A percentile compares a stretch with the other conserved stretches of the same genome.
phyloP scores from a whole-genome alignment of 2,113 vertebrate species.

The Carassius gibelio region DNA sequence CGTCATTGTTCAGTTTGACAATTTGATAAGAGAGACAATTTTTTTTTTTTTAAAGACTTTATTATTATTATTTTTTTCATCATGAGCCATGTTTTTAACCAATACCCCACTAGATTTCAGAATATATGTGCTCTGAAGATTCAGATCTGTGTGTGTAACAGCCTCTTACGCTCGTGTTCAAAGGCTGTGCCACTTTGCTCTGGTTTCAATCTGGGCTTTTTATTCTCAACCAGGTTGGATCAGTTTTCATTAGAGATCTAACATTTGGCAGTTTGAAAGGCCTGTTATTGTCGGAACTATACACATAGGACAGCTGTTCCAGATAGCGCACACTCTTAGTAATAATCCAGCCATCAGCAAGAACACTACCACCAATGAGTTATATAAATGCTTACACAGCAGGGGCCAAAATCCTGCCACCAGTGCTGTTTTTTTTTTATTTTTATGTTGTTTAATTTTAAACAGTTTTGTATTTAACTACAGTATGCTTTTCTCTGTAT shows the following conservation, averaged over 20 bases:
- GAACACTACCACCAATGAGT: background rate
- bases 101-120: background rate
- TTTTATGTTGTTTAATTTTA: background rate
- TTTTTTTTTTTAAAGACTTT: too few relatives aligned
- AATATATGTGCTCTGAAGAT: background rate
- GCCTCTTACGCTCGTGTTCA: background rate
- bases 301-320: background rate
- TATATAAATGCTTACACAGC: background rate
- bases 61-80: background rate
- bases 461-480: background rate
- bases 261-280: background rate
- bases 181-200: constrained; percentile 1
- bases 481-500: background rate
- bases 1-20: background rate
- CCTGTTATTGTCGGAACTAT: background rate
- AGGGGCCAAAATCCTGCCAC: background rate
- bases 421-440: background rate
- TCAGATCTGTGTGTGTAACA: background rate
- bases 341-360: background rate
- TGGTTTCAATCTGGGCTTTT: background rate
- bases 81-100: background rate
- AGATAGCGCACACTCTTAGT: background rate
- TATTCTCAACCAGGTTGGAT: background rate
- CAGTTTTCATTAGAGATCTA: constrained; percentile 15
- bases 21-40: background rate